Evolutionary conservation across 2,888 invertebrate species (phyloP).

Genomic region (Blera fallax): DNA sequence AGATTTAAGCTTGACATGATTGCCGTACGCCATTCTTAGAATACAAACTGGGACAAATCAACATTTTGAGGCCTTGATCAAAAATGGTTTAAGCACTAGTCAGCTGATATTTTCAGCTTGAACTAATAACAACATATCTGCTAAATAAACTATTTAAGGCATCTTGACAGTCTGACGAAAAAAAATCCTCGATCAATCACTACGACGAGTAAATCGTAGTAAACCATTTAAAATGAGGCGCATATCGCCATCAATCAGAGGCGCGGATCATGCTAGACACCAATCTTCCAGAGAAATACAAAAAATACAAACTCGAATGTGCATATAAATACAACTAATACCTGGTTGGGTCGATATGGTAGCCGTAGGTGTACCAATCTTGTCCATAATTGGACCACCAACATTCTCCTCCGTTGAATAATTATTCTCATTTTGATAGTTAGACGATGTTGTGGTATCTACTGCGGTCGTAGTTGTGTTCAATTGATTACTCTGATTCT

Average conservation of each 20-base stretch:
- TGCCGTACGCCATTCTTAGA: too few relatives aligned
- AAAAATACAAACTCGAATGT: conserved; percentile 2
- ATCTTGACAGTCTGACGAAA: background rate
- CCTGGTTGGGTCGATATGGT: conserved; percentile 32
- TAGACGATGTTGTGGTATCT: conserved; percentile 47
- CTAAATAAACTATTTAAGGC: background rate
- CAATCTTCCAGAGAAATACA: background rate
- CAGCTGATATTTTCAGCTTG: too few relatives aligned
- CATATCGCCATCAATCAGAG: conserved; percentile 9
- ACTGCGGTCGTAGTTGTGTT: conserved; percentile 40
- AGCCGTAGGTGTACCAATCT: conserved; percentile 59
- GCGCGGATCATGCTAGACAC: background rate
- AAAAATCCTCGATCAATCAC: background rate
- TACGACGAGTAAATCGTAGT: background rate
- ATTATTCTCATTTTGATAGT: conserved; percentile 53
- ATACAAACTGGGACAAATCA: too few relatives aligned
- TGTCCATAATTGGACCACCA: conserved; percentile 53
- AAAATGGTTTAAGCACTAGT: too few relatives aligned
- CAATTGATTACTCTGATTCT: conserved; percentile 59
- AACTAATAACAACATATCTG: too few relatives aligned
- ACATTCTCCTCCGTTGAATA: conserved; percentile 44
- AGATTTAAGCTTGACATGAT: too few relatives aligned
- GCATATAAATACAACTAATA: conserved; percentile 26
- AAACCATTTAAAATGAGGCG: background rate
- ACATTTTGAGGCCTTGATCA: background rate